These are phyloP conservation scores for Aphidius gifuensis DNA, from an alignment of 1,140 invertebrate genomes.

Conservation along the genomic window DNA sequence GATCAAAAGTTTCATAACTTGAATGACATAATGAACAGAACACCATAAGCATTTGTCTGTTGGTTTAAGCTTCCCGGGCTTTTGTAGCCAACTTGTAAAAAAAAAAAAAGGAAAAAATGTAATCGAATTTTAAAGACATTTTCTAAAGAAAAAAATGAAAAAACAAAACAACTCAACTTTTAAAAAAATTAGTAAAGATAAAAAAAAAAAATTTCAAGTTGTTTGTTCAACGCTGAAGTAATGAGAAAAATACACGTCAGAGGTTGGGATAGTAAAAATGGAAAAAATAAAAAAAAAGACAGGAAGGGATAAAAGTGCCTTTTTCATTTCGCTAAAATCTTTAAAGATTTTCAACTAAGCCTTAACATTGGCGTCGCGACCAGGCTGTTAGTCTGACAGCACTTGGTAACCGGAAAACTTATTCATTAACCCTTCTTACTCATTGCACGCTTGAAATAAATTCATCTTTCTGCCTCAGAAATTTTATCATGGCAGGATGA, in stretches of 20 bases:
- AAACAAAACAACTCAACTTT: too few species aligned
- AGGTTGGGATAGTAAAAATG: too few species aligned
- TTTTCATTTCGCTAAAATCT: conserved; percentile 21
- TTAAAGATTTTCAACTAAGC: neutral
- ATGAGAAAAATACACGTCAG: too few species aligned
- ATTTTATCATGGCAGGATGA: too few species aligned
- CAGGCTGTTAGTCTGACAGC: neutral
- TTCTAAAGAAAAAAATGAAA: too few species aligned
- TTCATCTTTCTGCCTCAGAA: neutral
- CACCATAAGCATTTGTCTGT: conserved; percentile 5
- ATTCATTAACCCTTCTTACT: conserved; percentile 14
- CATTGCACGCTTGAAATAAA: neutral
- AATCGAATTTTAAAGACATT: too few species aligned
- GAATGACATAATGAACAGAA: conserved; percentile 29
- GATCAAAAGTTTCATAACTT: conserved; percentile 38
- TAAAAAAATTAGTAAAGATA: neutral
- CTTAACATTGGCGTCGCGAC: neutral
- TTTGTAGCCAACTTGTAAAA: too few species aligned
- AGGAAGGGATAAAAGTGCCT: neutral
- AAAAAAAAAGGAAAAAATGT: too few species aligned
- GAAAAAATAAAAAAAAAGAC: neutral
- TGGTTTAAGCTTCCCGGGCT: neutral
- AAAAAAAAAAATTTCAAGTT: neutral
- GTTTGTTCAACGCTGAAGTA: too few species aligned
- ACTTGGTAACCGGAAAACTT: conserved; percentile 17